Evolutionary conservation across 2,113 vertebrate species (phyloP).

Genomic region (Toxotes chatareus): DNA sequence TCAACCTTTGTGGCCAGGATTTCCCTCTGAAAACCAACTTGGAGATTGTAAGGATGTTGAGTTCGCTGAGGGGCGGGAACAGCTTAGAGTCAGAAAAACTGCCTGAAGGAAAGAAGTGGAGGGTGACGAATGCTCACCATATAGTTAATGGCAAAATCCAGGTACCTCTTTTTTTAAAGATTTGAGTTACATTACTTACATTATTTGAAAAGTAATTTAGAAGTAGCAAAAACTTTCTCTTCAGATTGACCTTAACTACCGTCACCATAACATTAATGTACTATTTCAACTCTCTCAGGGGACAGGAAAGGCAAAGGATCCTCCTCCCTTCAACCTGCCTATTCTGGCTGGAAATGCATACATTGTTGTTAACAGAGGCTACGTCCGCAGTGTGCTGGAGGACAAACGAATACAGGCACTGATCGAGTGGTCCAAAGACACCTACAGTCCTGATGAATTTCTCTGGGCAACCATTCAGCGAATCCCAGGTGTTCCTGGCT

Average conservation of each 20-base stretch:
- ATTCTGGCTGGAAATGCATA: constrained; percentile 92
- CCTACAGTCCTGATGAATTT: constrained; percentile 92
- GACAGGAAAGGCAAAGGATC: constrained; percentile 79
- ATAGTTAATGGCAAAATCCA: constrained; percentile 81
- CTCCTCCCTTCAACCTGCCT: constrained; percentile 84
- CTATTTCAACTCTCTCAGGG: constrained; percentile 42
- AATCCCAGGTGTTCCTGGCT: constrained; percentile 88
- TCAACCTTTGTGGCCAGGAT: constrained; percentile 94
- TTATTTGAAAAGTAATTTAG: no score
- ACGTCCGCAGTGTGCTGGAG: constrained; percentile 84
- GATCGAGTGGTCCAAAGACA: constrained; percentile 90
- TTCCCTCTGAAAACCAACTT: constrained; percentile 95
- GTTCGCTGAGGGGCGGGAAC: constrained; percentile 86
- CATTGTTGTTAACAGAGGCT: constrained; percentile 87
- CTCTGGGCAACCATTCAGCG: constrained; percentile 94
- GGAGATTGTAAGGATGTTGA: constrained; percentile 89
- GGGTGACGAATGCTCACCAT: constrained; percentile 81
- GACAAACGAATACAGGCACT: constrained; percentile 81
- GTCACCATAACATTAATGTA: neutral
- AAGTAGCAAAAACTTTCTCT: neutral
- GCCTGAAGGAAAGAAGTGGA: constrained; percentile 81
- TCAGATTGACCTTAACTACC: neutral
- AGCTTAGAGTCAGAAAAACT: constrained; percentile 90
- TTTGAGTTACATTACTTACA: neutral
- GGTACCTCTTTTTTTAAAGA: constrained; percentile 6